Conservation (phyloP, 2,888 invertebrate genomes). For the Argyra leucocephala region DNA sequence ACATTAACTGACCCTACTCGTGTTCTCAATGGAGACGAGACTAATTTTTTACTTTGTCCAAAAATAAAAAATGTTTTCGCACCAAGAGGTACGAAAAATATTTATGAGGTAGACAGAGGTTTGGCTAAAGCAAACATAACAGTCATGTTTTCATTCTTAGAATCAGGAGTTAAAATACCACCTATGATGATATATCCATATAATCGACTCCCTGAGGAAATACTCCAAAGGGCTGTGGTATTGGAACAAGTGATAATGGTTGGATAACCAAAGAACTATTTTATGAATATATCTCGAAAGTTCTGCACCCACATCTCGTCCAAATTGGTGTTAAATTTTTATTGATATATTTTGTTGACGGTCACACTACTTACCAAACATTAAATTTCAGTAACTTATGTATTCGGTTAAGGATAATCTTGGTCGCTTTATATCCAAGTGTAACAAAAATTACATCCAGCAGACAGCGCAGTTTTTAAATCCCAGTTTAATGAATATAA, state of each 20-base stretch:
- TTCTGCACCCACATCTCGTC: slow-evolving; percentile 9
- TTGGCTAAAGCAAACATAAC: slow-evolving; percentile 28
- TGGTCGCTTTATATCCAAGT: no score
- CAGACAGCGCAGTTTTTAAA: no score
- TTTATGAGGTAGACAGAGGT: slow-evolving; percentile 16
- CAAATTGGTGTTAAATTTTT: slow-evolving; percentile 12
- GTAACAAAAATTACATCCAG: no score
- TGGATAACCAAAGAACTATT: slow-evolving; percentile 17
- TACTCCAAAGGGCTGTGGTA: slow-evolving; percentile 28
- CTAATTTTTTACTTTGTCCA: slow-evolving; percentile 28
- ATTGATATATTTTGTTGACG: slow-evolving; percentile 17
- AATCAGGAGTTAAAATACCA: slow-evolving; percentile 27
- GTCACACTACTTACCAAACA: background rate
- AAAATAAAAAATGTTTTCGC: slow-evolving; percentile 25
- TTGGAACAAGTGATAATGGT: slow-evolving; percentile 12
- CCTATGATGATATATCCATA: slow-evolving; percentile 25
- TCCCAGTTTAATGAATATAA: no score
- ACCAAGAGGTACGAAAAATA: slow-evolving; percentile 25
- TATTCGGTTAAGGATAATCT: no score
- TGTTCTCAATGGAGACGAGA: slow-evolving; percentile 13
- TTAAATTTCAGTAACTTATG: no score
- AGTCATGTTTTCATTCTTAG: slow-evolving; percentile 28
- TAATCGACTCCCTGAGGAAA: background rate
- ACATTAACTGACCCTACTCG: background rate
- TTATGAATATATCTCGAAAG: slow-evolving; percentile 15